Percentiles rank a stretch among this genome's conserved stretches.
Evolutionary conservation across 2,113 vertebrate genomes (phyloP).

Genomic region (Mesembrinibis cayennensis): DNA sequence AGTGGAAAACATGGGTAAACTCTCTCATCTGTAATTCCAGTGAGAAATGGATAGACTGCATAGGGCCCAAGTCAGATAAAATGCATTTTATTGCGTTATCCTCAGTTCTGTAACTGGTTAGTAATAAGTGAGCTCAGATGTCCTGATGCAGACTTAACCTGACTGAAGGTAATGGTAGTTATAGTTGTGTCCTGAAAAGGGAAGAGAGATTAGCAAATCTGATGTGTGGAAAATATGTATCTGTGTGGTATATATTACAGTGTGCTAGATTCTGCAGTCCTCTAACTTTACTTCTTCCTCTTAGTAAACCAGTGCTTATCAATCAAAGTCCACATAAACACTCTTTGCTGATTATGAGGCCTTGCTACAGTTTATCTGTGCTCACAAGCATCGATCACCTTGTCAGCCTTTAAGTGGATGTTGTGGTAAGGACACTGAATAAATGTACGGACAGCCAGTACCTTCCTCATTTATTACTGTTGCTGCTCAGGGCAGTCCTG

Average conservation of each 20-base stretch:
- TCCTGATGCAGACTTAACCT: not conserved
- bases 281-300: not conserved
- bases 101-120: not conserved
- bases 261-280: not conserved
- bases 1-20: not conserved
- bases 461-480: not conserved
- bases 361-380: not conserved
- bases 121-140: not conserved
- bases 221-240: not conserved
- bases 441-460: not conserved
- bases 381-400: not conserved
- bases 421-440: not conserved
- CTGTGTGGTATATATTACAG: not conserved
- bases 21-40: not conserved
- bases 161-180: not conserved
- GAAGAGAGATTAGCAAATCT: not conserved
- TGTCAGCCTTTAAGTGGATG: not conserved
- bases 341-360: not conserved
- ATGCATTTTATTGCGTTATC: not conserved
- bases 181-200: not conserved
- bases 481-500: not conserved
- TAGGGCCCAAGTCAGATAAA: not conserved
- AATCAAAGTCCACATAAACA: not conserved
- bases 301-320: not conserved
- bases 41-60: not conserved